These are phyloP conservation scores for Nomada flava DNA, from an alignment of 2,888 invertebrate genomes.

Conservation along the genomic window DNA sequence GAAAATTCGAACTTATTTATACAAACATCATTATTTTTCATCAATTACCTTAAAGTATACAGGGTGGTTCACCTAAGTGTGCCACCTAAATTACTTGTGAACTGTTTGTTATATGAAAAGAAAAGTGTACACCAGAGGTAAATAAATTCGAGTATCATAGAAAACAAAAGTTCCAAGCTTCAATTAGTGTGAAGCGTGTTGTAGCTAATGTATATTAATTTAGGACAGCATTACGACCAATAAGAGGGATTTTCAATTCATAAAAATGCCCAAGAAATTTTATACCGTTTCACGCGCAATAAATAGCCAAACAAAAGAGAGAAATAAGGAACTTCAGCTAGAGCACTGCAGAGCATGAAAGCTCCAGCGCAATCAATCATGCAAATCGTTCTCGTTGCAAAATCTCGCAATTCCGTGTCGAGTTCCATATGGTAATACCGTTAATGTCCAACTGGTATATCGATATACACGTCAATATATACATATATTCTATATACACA, in stretches of 20 bases:
- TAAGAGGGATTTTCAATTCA: background rate
- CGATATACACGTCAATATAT: conserved; percentile 40
- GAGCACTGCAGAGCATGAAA: conserved; percentile 38
- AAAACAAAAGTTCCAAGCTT: no score
- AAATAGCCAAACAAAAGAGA: background rate
- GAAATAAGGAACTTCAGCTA: conserved; percentile 4
- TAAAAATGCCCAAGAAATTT: background rate
- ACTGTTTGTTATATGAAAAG: no score
- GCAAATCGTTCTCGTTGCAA: conserved; percentile 79
- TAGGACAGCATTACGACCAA: no score
- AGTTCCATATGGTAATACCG: conserved; percentile 79
- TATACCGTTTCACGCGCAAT: background rate
- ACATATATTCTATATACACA: conserved; percentile 20
- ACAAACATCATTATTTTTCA: no score
- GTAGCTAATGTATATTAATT: background rate
- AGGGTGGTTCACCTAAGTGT: no score
- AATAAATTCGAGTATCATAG: no score
- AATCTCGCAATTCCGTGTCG: conserved; percentile 78
- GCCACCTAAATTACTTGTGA: no score
- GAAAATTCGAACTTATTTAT: no score
- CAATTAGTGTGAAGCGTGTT: no score
- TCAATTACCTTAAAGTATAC: no score
- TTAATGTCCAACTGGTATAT: conserved; percentile 74
- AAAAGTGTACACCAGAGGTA: no score
- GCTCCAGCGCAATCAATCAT: conserved; percentile 79